phyloP scores from a whole-genome alignment of 2,113 vertebrate species.

The Nicator chloris region DNA sequence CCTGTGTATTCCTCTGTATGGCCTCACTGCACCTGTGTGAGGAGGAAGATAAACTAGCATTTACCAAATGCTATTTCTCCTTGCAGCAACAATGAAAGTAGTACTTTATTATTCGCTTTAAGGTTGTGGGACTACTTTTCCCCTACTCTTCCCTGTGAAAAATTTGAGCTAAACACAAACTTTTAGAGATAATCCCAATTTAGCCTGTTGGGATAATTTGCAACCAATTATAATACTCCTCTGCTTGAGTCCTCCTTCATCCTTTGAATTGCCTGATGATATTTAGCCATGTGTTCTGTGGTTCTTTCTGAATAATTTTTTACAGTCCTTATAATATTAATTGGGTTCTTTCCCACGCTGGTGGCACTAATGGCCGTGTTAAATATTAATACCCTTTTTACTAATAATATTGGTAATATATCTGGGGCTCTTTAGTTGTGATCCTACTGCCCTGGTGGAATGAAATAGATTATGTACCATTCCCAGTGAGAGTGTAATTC shows the following conservation, averaged over 20 bases:
- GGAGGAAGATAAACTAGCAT: neutral
- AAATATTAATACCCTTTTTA: slow-evolving; percentile 16
- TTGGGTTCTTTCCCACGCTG: neutral
- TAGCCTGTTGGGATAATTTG: neutral
- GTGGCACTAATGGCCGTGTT: neutral
- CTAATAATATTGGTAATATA: neutral
- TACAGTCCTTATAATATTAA: neutral
- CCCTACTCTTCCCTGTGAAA: neutral
- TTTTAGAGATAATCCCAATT: neutral
- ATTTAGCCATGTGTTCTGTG: neutral
- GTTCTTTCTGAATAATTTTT: neutral
- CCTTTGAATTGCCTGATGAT: neutral
- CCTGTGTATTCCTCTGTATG: rapidly evolving
- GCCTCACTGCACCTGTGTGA: neutral
- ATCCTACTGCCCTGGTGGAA: neutral
- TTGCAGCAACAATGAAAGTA: neutral
- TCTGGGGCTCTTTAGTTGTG: neutral
- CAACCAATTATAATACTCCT: neutral
- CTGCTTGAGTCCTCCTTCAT: neutral
- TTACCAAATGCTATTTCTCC: neutral
- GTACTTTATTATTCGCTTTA: neutral
- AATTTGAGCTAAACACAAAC: neutral
- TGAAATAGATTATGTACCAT: neutral
- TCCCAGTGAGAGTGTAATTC: neutral
- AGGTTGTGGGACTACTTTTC: rapidly evolving